These are phyloP conservation scores for Lichenostomus cassidix DNA, from an alignment of 2,113 vertebrate species.

Conservation along the genomic window DNA sequence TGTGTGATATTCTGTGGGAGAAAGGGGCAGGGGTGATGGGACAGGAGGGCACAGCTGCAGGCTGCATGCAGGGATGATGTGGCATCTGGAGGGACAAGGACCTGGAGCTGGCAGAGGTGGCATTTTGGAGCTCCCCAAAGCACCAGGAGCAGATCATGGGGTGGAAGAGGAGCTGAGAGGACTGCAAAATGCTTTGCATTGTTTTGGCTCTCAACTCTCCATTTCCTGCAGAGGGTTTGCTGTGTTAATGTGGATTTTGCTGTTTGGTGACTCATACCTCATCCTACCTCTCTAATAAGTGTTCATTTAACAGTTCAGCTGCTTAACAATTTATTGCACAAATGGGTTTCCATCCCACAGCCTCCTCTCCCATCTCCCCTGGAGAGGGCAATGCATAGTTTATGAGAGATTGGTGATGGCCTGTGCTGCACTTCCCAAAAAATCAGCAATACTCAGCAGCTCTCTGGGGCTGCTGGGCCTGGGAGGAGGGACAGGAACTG, in stretches of 20 bases:
- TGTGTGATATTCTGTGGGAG: background rate
- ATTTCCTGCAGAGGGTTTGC: background rate
- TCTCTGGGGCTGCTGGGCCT: background rate
- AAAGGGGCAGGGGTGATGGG: background rate
- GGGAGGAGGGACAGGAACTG: background rate
- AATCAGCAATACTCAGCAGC: background rate
- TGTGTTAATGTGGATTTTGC: background rate
- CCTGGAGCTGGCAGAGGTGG: background rate
- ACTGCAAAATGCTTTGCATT: background rate
- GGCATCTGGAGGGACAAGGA: fast-evolving
- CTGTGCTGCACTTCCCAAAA: background rate
- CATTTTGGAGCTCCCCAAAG: background rate
- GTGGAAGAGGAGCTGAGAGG: background rate
- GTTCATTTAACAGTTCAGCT: conserved; percentile 20
- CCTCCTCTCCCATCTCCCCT: conserved; percentile 4
- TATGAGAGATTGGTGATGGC: background rate
- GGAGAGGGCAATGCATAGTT: background rate
- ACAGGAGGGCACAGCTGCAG: background rate
- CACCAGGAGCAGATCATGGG: background rate
- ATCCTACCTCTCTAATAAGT: background rate
- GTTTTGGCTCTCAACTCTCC: background rate
- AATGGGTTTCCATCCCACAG: conserved; percentile 35
- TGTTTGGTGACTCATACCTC: background rate
- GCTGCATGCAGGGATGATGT: fast-evolving
- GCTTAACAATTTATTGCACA: conserved; percentile 48